Evolutionary conservation across 2,797 vertebrate genomes (phyloP).

Genomic region (Knipowitschia caucasica): DNA sequence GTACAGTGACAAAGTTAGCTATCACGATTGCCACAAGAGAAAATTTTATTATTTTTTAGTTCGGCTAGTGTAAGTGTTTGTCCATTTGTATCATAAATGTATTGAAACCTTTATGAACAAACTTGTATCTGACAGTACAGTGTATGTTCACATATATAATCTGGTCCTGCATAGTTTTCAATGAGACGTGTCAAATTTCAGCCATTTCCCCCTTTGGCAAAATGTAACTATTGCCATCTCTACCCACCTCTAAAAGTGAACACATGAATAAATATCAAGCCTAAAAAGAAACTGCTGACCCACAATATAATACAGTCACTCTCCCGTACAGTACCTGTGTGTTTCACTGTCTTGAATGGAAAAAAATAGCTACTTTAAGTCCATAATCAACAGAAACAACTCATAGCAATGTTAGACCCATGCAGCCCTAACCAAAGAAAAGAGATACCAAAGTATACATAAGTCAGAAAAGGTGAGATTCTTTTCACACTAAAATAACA

Average conservation of each 20-base stretch:
- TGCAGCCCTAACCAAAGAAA: constrained; percentile 77
- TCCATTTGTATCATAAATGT: too few relatives aligned
- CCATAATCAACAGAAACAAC: constrained; percentile 64
- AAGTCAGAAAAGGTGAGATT: constrained; percentile 22
- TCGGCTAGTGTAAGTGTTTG: too few relatives aligned
- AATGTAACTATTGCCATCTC: neutral
- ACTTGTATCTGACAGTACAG: too few relatives aligned
- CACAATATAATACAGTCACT: constrained; percentile 90
- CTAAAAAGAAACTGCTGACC: constrained; percentile 62
- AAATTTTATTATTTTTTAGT: too few relatives aligned
- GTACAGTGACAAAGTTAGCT: neutral
- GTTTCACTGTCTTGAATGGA: constrained; percentile 53
- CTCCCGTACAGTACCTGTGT: constrained; percentile 33
- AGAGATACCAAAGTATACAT: constrained; percentile 13
- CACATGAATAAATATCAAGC: neutral
- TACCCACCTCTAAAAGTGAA: neutral
- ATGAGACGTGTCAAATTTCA: too few relatives aligned
- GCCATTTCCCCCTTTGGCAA: neutral
- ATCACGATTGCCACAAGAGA: too few relatives aligned
- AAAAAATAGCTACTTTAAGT: constrained; percentile 55
- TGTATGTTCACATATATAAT: too few relatives aligned
- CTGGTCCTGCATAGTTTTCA: too few relatives aligned
- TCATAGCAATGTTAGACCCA: constrained; percentile 75
- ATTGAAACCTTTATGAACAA: too few relatives aligned
- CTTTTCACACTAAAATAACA: too few relatives aligned